These are phyloP conservation scores for Ceratina japonica DNA, from an alignment of 1,140 invertebrate species.

Conservation along the genomic window DNA sequence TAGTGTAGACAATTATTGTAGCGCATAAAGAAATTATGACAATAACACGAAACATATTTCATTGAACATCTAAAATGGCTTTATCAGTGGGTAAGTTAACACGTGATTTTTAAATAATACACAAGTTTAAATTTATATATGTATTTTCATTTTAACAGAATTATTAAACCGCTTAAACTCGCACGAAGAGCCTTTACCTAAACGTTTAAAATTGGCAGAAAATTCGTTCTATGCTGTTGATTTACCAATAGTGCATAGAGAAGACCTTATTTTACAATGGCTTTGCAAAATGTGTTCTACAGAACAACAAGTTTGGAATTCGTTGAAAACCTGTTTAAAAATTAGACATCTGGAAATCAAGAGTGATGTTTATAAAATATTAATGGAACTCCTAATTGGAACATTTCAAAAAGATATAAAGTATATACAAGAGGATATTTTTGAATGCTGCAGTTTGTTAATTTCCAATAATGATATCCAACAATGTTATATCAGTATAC, in stretches of 20 bases:
- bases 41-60: background rate
- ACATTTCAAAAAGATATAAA: slow-evolving; percentile 46
- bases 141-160: slow-evolving; percentile 47
- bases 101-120: slow-evolving; percentile 8
- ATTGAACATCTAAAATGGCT: slow-evolving; percentile 27
- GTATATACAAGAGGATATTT: slow-evolving; percentile 11
- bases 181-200: slow-evolving; percentile 62
- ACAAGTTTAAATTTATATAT: background rate
- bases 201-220: slow-evolving; percentile 73
- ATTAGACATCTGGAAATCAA: slow-evolving; percentile 52
- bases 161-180: slow-evolving; percentile 53
- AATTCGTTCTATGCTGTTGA: slow-evolving; percentile 63
- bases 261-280: slow-evolving; percentile 67
- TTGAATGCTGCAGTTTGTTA: slow-evolving; percentile 55
- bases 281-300: slow-evolving; percentile 50
- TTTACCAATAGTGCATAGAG: slow-evolving; percentile 60
- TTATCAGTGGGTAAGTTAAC: slow-evolving; percentile 56
- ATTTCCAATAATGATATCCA: slow-evolving; percentile 53
- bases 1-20: background rate
- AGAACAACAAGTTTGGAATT: slow-evolving; percentile 50
- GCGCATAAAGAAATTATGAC: no score
- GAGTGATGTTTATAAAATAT: slow-evolving; percentile 50
- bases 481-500: slow-evolving; percentile 64
- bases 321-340: slow-evolving; percentile 61
- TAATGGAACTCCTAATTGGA: slow-evolving; percentile 53